Base-by-base conservation (phyloP, 2,888 invertebrate species). In the Oegoconia quadripuncta region DNA sequence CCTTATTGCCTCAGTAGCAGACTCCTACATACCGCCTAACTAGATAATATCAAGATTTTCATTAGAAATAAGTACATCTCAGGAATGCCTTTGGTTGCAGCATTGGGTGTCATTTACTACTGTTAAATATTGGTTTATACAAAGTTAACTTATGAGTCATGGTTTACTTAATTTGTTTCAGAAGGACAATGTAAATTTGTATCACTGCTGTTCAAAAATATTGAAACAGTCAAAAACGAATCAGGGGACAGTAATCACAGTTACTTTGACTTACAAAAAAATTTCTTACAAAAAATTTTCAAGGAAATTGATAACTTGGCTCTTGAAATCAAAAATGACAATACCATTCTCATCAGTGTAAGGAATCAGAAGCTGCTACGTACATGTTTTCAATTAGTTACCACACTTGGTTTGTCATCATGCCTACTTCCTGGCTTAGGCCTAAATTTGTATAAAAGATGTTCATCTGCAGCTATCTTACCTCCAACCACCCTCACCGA, bases 381-480 rank as follows among this genome's bases (percentile, higher is more conserved):
- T 57, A 84, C 86, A 28, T 86, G 89, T 51, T 77, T 93, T 48
- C 90, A 93, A 69, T 79, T 93, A 46, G 64, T 92, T 28, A 76
- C 91, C 15, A 90, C 89, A 23, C 74, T 94, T 42, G 94, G 94
- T 30, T 82, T 95, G 40, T 84, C 90, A 42, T 90, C 91, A 9
- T 90, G 91, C 62, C 72, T 95, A 18, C 77, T 91, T 50, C 90
- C 91, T 18, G 93, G 92, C 1, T 75, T 93, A 29, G 93, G 93
- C 18, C 71, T 91, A 43, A 80, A 71, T 36, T 51, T 88, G 38
- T 55, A 67, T 18, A 82, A 83, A 52, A 71, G 89, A 51, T 88
- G 88, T 54, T 52, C 71, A 13, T 64, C 64, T 37, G 74, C 76
- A 22, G 45, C 59, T 6, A 50, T 69, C 2, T 13, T 22, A 27